phyloP scores from a whole-genome alignment of 2,113 vertebrate species.

The Redunca redunca region DNA sequence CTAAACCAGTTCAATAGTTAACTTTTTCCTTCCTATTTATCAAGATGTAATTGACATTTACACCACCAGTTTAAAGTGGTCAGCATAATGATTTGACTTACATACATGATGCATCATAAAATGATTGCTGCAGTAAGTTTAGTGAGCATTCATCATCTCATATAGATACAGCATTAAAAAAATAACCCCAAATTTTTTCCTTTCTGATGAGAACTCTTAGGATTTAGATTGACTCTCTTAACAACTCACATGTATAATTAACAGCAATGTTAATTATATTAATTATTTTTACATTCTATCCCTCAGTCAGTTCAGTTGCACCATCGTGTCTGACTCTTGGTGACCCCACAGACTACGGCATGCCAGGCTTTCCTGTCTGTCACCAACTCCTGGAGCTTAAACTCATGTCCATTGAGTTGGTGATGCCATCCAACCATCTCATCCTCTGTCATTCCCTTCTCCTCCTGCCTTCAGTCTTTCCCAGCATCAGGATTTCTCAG shows the following conservation, averaged over 20 bases:
- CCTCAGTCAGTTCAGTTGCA: neutral
- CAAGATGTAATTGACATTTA: neutral
- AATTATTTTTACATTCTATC: neutral
- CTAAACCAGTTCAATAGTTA: neutral
- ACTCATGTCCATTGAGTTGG: neutral
- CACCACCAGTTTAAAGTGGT: neutral
- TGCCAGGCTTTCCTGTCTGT: neutral
- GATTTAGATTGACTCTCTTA: neutral
- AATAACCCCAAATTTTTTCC: neutral
- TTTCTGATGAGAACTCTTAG: neutral
- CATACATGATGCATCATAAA: neutral
- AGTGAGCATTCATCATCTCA: neutral
- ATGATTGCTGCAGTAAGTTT: neutral
- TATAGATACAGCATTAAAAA: neutral
- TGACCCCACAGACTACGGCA: neutral
- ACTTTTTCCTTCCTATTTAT: neutral
- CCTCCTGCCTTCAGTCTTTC: neutral
- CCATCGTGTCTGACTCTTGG: neutral
- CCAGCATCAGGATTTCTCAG: neutral
- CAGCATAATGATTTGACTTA: neutral
- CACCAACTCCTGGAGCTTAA: neutral
- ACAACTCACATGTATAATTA: neutral
- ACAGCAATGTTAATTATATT: neutral
- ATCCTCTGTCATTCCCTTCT: neutral
- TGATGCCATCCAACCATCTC: neutral